Conservation (phyloP, 2,888 invertebrate species). For the Lepidocyrtinus sp. region DNA sequence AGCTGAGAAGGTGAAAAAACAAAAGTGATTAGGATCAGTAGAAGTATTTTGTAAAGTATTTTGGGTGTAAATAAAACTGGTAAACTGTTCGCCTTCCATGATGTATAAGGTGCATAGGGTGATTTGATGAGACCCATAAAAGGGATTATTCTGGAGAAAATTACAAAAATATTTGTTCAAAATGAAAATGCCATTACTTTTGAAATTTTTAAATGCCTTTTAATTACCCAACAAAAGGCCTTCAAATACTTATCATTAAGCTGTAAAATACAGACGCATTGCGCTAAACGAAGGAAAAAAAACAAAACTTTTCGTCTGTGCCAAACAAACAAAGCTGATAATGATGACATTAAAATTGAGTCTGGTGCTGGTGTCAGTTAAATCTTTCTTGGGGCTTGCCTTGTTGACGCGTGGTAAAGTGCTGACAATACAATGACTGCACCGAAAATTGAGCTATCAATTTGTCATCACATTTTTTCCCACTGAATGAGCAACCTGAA, state of each 20-base stretch:
- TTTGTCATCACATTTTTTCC: conserved; percentile 46
- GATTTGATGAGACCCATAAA: not conserved
- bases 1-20: not conserved
- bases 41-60: not conserved
- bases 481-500: conserved; percentile 34
- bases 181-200: not conserved
- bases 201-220: conserved; percentile 11
- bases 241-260: not conserved
- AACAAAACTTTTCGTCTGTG: not conserved
- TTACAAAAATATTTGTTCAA: not conserved
- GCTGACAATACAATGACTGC: not conserved
- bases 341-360: no score
- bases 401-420: not conserved
- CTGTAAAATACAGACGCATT: not conserved
- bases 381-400: not conserved
- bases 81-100: not conserved
- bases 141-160: not conserved
- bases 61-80: not conserved
- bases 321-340: no score
- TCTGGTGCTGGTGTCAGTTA: not conserved
- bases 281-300: not conserved
- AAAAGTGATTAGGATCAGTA: conserved; percentile 13
- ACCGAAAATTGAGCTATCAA: conserved; percentile 32
- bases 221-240: conserved; percentile 4
- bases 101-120: no score